These are phyloP conservation scores for Spodoptera litura DNA, from an alignment of 1,140 invertebrate species.

Conservation along the genomic window DNA sequence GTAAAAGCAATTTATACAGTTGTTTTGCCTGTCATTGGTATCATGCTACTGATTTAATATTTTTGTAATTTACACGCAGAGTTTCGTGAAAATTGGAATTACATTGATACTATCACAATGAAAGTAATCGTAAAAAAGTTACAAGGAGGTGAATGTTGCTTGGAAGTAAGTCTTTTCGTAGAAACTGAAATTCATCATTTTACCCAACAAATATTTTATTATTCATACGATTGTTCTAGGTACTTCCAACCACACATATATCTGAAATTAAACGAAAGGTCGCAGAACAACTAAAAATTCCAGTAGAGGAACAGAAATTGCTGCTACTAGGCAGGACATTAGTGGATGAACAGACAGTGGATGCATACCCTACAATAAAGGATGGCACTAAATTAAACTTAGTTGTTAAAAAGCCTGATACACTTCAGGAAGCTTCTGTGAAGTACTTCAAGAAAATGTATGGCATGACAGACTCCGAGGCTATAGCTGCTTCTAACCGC, in stretches of 20 bases:
- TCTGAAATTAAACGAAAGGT: conserved; percentile 77
- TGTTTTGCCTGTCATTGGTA: conserved; percentile 39
- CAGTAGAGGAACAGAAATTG: conserved; percentile 74
- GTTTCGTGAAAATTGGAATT: conserved; percentile 35
- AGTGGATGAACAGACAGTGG: conserved; percentile 71
- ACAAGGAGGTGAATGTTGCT: conserved; percentile 75
- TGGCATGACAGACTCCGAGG: conserved; percentile 72
- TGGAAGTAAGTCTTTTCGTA: conserved; percentile 72
- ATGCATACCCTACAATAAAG: conserved; percentile 75
- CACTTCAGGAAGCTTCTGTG: conserved; percentile 65
- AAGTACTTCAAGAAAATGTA: conserved; percentile 73
- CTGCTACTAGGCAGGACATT: conserved; percentile 73
- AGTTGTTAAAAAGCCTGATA: conserved; percentile 77
- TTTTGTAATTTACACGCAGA: conserved; percentile 43
- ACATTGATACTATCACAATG: conserved; percentile 61
- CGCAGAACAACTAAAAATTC: conserved; percentile 65
- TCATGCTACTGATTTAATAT: conserved; percentile 44
- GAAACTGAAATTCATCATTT: conserved; percentile 60
- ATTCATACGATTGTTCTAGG: conserved; percentile 63
- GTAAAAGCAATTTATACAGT: not conserved
- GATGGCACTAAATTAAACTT: conserved; percentile 79
- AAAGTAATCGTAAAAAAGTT: conserved; percentile 79
- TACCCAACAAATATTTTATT: not conserved
- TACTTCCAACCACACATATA: conserved; percentile 70
- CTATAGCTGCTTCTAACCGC: conserved; percentile 61